Evolutionary conservation across 2,113 vertebrate genomes (phyloP), one percentile per base, ranked within the genome.

Genomic region (Cynocephalus volans): DNA sequence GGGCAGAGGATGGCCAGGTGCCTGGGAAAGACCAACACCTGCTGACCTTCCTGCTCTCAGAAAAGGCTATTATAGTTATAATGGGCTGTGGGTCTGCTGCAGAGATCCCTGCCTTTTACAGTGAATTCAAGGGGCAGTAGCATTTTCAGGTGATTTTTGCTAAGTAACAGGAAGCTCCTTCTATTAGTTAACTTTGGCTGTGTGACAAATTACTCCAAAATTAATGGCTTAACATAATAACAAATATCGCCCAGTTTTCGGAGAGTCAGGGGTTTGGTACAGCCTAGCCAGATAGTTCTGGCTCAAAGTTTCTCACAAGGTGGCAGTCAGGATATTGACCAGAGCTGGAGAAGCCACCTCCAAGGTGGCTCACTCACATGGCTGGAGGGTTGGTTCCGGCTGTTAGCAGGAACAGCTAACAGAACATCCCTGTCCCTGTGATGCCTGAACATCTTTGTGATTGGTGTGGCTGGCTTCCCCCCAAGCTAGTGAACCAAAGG

Each of bases 121-220:
- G 17, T 26, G 31, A 94, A 48, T 31, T 90, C 48, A 80, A 92
- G 41, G 14, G 23, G 14, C 64, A 82, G n/a, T 67, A 64, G n/a
- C 21, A 91, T 70, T 73, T 56, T 62, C 33, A 10, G 79, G 45
- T 91, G 69, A 73, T 18, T 79, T 64, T 76, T 65, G 62, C 15
- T 48, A 89, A 84, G 14, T 45, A 88, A 69, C 52, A 52, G 8
- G 12, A 93, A 75, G 31, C 31, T 60, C 31, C 4, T 60, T 69
- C 26, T 69, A 73, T 90, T 70, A 33, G 23, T 86, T 83, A 94
- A 48, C 6, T 70, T 26, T 69, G 52, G 4, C 77, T 75, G 14
- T 73, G n/a, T 95, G 76, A 72, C 41, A 77, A 26, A 82, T 52
- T 45, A 45, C 18, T 13, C 41, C 50, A 13, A 96, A 87, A 95